Evolutionary conservation across 2,888 invertebrate genomes (phyloP), one percentile per base, ranked within the genome.

Genomic region (Sarcophaga rosellei): DNA sequence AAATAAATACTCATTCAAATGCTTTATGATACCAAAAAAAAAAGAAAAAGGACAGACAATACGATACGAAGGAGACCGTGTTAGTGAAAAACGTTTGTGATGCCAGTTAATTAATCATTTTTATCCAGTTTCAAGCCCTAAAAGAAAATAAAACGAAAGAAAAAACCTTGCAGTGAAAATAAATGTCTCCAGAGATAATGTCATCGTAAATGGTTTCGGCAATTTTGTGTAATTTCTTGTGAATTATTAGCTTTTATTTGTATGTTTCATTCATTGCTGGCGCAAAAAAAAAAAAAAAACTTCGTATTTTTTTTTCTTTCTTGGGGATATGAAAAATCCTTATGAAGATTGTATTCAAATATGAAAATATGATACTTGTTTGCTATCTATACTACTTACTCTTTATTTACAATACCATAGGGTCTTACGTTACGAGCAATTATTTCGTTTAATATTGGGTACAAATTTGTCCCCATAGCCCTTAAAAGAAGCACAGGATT

Each of bases 201-300:
- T 92, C 92, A 93, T 91, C 92, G 92, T 92, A 92, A 92, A 92
- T 92, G 92, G 92, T 90, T 92, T 92, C 90, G 91, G 92, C 91
- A 92, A 92, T 92, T 92, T 92, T 89, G 90, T 90, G 91, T 91
- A 90, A 92, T 92, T 91, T 91, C 90, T 89, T 89, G 75, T 89
- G 89, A 89, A 90, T 91, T 91, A 91, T 91, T 92, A 91, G 90
- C 89, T 75, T 86, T 86, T 86, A 84, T 86, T 84, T 86, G 81
- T 79, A 80, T 73, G 77, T 82, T 66, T 69, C 20, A 44, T 25
- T 63, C 21, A 21, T 63, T 17, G 68, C 70, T 73, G 61, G 4
- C n/a, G n/a, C n/a, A n/a, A n/a, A n/a, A n/a, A n/a, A n/a, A 15
- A 2, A 21, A 47, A 47, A 45, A 66, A 35, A 35, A 4, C 12